A percentile compares a stretch with the other conserved stretches of the same genome.
These are phyloP conservation scores for Glaucomys volans DNA, from an alignment of 2,113 vertebrate genomes.

Conservation along the genomic window DNA sequence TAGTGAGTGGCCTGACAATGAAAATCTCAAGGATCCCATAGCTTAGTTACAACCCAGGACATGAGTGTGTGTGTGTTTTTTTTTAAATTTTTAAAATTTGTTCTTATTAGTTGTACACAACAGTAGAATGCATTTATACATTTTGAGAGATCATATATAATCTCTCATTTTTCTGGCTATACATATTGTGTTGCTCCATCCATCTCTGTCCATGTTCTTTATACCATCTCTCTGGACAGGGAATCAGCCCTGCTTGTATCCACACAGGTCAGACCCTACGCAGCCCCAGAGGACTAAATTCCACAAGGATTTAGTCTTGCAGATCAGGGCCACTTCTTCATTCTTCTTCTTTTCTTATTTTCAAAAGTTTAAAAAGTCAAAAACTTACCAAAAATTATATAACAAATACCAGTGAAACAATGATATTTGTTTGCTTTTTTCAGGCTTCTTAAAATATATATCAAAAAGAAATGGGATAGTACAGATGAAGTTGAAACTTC, in stretches of 20 bases:
- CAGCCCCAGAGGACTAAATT: rapidly evolving
- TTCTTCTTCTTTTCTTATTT: background rate
- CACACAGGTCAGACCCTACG: rapidly evolving
- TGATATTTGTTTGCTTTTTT: background rate
- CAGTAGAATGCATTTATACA: no score
- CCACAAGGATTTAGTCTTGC: background rate
- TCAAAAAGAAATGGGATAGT: background rate
- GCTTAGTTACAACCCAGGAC: background rate
- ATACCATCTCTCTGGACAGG: background rate
- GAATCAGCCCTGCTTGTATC: background rate
- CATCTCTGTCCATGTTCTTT: background rate
- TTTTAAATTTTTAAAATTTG: no score
- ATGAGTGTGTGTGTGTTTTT: no score
- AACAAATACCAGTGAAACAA: background rate
- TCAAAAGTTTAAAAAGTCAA: background rate
- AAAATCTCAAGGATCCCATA: background rate
- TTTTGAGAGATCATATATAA: no score
- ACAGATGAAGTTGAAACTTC: background rate
- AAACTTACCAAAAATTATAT: background rate
- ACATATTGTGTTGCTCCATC: no score
- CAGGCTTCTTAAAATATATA: background rate
- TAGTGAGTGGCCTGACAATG: background rate
- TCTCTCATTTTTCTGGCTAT: no score
- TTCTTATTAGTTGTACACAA: no score
- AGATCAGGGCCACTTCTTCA: background rate